Evolutionary conservation across 2,888 invertebrate species (phyloP), one percentile per base, ranked within the genome.

Genomic region (Pelosia muscerda): DNA sequence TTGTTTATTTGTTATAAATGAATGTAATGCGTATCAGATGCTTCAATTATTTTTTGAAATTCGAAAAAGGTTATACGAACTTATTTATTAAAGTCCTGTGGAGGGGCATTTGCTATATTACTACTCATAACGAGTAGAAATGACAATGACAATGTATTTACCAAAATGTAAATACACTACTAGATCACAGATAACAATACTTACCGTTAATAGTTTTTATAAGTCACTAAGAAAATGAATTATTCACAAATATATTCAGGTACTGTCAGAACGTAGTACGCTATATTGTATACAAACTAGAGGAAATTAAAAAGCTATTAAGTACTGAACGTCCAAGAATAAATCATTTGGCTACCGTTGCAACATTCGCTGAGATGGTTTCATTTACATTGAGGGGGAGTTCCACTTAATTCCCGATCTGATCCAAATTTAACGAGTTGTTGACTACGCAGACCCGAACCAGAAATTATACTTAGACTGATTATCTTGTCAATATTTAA

Each of bases 281-380:
- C 56, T 56, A 57, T 62, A 26, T 65, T 62, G 58, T 87, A 83
- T 78, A 81, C 82, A 82, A 84, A 76, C 82, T 76, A 78, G 84
- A 86, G 11, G 56, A 49, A 63, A 63, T 63, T 63, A 55, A 42
- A 88, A 86, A 90, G 89, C 89, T 87, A 90, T 88, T 81, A 81
- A 89, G 88, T 81, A 81, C 76, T 81, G 81, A 76, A 81, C 77
- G 75, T 74, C 81, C 70, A 75, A 81, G 87, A 88, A 88, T 86
- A 85, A 83, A 83, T 88, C 82, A 81, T 84, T 82, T 79, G 78
- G 83, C 82, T 84, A 77, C 75, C 77, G 77, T 78, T 83, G 56
- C 77, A 81, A 82, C 81, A 84, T 73, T 65, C 68, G 68, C 65
- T 65, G 57, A 67, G 68, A 60, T 63, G 68, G 68, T 68, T 71